Evolutionary conservation across 37 sponge, comb jelly and placozoan genomes (phyloP).

Genomic region (Hexactinellida sp.): DNA sequence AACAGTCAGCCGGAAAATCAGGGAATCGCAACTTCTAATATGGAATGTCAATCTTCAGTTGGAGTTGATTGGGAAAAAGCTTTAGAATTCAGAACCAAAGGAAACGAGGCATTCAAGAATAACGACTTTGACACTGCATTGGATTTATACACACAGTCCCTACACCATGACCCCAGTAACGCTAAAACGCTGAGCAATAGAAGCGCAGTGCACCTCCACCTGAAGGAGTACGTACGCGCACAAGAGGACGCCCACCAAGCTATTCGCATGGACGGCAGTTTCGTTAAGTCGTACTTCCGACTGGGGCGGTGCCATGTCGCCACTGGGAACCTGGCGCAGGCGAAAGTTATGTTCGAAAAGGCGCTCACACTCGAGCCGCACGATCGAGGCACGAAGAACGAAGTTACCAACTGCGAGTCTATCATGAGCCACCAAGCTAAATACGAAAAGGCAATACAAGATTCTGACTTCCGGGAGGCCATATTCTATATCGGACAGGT

Average conservation of each 20-base stretch:
- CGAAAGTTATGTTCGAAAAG: slow-evolving; percentile 45
- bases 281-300: slow-evolving; percentile 59
- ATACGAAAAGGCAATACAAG: neutral
- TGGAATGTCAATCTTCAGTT: neutral
- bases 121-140: slow-evolving; percentile 47
- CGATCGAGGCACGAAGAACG: slow-evolving; percentile 38
- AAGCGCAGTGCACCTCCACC: slow-evolving; percentile 58
- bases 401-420: slow-evolving; percentile 23
- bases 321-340: slow-evolving; percentile 57
- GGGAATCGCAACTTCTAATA: neutral
- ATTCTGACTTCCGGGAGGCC: neutral
- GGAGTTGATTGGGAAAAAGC: slow-evolving; percentile 22
- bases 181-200: slow-evolving; percentile 67
- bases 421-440: neutral
- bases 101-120: slow-evolving; percentile 56
- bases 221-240: slow-evolving; percentile 40
- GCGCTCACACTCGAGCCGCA: slow-evolving; percentile 36
- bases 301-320: slow-evolving; percentile 76
- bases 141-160: slow-evolving; percentile 45
- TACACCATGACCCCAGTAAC: slow-evolving; percentile 38
- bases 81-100: slow-evolving; percentile 41
- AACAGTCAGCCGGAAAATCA: neutral
- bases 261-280: slow-evolving; percentile 29
- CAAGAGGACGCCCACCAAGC: slow-evolving; percentile 45
- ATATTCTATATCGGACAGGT: neutral